These are phyloP conservation scores for Cyprinella venusta DNA, from an alignment of 2,797 vertebrate genomes.

Conservation along the genomic window DNA sequence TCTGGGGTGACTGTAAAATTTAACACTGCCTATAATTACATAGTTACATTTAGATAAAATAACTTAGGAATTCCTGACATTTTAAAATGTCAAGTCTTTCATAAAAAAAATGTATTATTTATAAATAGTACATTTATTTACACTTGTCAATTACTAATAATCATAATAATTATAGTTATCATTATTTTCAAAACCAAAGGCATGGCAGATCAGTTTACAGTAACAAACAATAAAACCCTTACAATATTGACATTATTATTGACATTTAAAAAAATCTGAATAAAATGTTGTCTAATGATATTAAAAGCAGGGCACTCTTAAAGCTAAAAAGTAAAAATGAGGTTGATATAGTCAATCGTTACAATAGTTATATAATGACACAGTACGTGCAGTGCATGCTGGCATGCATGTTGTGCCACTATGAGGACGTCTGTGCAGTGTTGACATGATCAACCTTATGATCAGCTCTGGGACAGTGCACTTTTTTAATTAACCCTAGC, in stretches of 20 bases:
- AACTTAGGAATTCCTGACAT: neutral
- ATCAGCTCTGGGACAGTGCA: neutral
- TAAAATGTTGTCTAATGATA: neutral
- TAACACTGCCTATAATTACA: neutral
- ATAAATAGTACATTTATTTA: neutral
- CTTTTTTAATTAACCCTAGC: constrained; percentile 35
- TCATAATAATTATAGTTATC: neutral
- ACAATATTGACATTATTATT: neutral
- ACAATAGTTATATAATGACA: neutral
- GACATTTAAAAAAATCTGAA: neutral
- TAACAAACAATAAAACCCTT: neutral
- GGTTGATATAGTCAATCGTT: neutral
- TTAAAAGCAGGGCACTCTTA: neutral
- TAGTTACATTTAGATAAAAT: neutral
- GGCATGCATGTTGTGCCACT: neutral
- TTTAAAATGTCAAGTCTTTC: no score
- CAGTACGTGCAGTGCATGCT: constrained; percentile 1
- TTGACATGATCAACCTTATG: constrained; percentile 26
- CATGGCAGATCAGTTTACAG: neutral
- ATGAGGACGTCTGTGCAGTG: neutral
- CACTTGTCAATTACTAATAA: neutral
- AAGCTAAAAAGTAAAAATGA: neutral
- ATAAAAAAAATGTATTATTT: neutral
- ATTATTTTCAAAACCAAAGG: neutral
- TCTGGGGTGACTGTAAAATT: neutral